Percentiles rank a stretch among this genome's conserved stretches.
Conservation (phyloP, 2,797 vertebrate species). For the Melanotaenia maccullochi region DNA sequence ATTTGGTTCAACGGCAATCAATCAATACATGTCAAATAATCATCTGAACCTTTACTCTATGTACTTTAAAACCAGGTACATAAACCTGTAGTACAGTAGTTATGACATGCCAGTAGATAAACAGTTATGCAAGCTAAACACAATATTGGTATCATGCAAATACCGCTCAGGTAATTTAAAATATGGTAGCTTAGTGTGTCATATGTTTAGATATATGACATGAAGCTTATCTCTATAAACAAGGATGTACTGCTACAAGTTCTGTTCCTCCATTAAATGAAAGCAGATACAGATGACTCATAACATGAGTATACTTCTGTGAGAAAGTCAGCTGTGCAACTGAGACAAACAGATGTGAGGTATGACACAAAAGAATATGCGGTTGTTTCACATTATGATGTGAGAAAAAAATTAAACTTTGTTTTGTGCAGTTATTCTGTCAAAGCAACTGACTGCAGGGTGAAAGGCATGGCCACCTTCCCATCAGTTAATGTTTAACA, state of each 20-base stretch:
- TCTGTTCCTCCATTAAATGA: conserved; percentile 32
- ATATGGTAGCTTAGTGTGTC: conserved; percentile 30
- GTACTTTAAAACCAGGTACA: conserved; percentile 19
- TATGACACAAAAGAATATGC: conserved; percentile 13
- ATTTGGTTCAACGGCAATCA: conserved; percentile 3
- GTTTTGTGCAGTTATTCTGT: conserved; percentile 21
- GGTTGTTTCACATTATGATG: conserved; percentile 9
- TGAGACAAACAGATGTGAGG: conserved; percentile 5
- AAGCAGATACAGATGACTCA: conserved; percentile 52
- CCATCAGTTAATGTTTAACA: conserved; percentile 48
- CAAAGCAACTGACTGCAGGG: conserved; percentile 33
- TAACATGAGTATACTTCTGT: conserved; percentile 9
- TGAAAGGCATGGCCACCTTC: conserved; percentile 20
- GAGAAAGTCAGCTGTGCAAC: conserved; percentile 49
- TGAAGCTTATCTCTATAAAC: conserved; percentile 43
- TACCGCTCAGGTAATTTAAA: conserved; percentile 25
- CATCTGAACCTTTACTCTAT: not conserved
- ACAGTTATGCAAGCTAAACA: conserved; percentile 19
- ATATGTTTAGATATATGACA: conserved; percentile 32
- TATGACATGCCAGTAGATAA: conserved; percentile 36
- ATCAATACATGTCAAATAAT: conserved; percentile 1
- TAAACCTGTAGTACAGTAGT: conserved; percentile 11
- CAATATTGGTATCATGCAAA: conserved; percentile 20
- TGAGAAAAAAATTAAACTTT: conserved; percentile 23
- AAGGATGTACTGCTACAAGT: conserved; percentile 19